These are phyloP conservation scores for Urophycis tenuis DNA, from an alignment of 2,797 vertebrate genomes.

Conservation along the genomic window DNA sequence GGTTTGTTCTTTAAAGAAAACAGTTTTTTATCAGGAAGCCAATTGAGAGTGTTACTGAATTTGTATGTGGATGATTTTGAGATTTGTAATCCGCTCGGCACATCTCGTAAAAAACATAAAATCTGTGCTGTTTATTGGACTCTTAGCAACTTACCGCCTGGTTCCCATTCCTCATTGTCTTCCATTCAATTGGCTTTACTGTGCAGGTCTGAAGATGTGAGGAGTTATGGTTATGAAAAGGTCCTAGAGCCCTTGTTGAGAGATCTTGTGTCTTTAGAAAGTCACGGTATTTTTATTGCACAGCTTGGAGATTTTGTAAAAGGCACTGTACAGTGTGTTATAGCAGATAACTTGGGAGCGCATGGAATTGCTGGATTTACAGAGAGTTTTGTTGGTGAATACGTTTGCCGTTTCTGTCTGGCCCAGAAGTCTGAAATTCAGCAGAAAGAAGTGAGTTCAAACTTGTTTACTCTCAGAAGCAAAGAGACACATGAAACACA, in stretches of 20 bases:
- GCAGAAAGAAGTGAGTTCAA: not conserved
- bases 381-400: constrained; percentile 16
- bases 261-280: constrained; percentile 16
- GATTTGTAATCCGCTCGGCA: constrained; percentile 25
- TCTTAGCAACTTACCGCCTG: too few relatives aligned
- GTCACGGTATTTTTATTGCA: constrained; percentile 7
- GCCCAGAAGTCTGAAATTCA: constrained; percentile 1
- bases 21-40: constrained; percentile 17
- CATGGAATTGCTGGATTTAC: constrained; percentile 15
- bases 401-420: constrained; percentile 1
- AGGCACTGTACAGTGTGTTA: constrained; percentile 7
- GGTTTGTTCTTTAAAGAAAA: constrained; percentile 29
- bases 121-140: constrained; percentile 28
- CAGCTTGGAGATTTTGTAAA: constrained; percentile 1
- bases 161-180: too few relatives aligned
- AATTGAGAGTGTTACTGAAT: not conserved
- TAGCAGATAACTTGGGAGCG: constrained; percentile 10
- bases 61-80: constrained; percentile 10
- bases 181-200: too few relatives aligned
- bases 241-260: constrained; percentile 8
- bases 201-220: constrained; percentile 10
- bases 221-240: constrained; percentile 13
- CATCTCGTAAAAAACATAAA: constrained; percentile 27
- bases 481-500: too few relatives aligned
- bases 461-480: too few relatives aligned